Percentiles rank a stretch among this genome's conserved stretches.
Conservation (phyloP, 2,888 invertebrate species). For the Monochamus alternatus region DNA sequence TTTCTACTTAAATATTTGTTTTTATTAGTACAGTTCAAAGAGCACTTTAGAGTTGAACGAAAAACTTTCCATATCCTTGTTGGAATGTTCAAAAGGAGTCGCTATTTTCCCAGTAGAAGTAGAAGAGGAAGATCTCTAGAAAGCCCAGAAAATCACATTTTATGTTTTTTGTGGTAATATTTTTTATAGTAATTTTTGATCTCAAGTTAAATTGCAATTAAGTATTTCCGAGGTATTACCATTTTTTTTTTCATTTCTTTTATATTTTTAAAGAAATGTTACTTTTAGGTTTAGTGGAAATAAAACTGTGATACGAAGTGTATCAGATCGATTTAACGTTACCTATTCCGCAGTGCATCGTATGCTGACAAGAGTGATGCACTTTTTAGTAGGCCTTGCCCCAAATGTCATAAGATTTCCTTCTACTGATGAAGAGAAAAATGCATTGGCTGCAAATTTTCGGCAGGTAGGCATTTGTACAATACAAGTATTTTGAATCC, state of each 20-base stretch:
- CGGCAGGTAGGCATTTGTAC: neutral
- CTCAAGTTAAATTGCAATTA: too few species aligned
- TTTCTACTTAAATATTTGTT: too few species aligned
- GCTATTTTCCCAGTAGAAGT: neutral
- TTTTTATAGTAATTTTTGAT: neutral
- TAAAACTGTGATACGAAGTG: constrained; percentile 1
- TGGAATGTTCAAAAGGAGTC: neutral
- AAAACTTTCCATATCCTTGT: neutral
- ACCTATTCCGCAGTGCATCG: neutral
- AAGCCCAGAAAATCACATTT: neutral
- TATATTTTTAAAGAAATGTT: neutral
- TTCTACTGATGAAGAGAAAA: neutral
- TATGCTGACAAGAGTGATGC: neutral
- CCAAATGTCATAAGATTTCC: constrained; percentile 6
- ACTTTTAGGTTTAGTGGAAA: constrained; percentile 1
- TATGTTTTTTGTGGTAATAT: neutral
- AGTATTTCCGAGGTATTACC: neutral
- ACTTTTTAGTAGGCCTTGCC: neutral
- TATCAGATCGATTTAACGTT: neutral
- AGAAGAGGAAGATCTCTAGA: constrained; percentile 5
- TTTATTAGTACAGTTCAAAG: neutral
- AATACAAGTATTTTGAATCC: neutral
- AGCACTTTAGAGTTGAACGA: neutral
- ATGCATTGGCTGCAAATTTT: neutral
- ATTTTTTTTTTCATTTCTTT: neutral